Conservation (phyloP, 2,113 vertebrate genomes). For the Myanophis thanlyinensis region DNA sequence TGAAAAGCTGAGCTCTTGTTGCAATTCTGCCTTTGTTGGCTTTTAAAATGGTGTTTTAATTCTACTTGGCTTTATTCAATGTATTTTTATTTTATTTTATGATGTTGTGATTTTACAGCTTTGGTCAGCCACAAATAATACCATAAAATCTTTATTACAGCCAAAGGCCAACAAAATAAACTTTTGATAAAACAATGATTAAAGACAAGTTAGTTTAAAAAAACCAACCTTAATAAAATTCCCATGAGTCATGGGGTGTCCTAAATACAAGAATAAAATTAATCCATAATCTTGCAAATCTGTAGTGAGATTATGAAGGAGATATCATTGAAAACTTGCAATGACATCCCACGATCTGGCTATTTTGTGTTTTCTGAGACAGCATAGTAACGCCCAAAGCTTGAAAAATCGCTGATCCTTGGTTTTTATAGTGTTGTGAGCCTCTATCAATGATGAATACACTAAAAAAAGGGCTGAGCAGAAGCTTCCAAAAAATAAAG, state of each 20-base stretch:
- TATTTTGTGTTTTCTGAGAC: not conserved
- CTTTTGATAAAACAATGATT: not conserved
- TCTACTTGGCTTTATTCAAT: not conserved
- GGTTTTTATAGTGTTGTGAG: not conserved
- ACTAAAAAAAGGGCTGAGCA: not conserved
- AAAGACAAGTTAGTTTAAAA: not conserved
- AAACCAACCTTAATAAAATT: not conserved
- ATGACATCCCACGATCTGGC: not conserved
- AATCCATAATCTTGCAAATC: not conserved
- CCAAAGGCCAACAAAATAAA: not conserved
- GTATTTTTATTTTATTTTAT: not conserved
- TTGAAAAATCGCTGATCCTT: not conserved
- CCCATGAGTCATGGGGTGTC: not conserved
- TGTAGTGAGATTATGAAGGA: not conserved
- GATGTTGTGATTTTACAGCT: not conserved
- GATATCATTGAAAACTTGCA: not conserved
- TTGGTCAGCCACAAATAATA: not conserved
- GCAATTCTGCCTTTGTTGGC: not conserved
- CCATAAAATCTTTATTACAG: not conserved
- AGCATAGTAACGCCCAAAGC: not conserved
- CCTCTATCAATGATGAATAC: not conserved
- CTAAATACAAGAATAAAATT: not conserved
- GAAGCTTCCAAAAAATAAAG: not conserved
- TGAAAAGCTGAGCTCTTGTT: not conserved
- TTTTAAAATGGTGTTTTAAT: not conserved